phyloP scores from a whole-genome alignment of 2,797 vertebrate genomes.

The Spizella passerina region DNA sequence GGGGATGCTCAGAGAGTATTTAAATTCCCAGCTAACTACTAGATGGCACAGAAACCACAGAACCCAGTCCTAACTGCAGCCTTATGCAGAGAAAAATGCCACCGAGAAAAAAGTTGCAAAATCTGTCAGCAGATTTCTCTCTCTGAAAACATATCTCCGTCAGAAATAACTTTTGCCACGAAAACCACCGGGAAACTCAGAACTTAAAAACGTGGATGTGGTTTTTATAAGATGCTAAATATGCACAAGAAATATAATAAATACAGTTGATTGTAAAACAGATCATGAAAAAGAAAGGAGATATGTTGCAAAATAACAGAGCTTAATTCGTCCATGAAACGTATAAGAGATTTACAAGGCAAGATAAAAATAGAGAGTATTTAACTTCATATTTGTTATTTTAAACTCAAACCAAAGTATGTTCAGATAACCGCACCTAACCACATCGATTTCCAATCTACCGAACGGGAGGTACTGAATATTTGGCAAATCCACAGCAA shows the following conservation, averaged over 20 bases:
- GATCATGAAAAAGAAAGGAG: not conserved
- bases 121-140: not conserved
- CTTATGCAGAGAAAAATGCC: not conserved
- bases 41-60: not conserved
- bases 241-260: not conserved
- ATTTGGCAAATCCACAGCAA: not conserved
- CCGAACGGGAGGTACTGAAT: rapidly evolving
- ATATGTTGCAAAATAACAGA: not conserved
- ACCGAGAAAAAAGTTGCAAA: not conserved
- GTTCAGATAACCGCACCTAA: not conserved
- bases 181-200: not conserved
- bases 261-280: not conserved
- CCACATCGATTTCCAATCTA: not conserved
- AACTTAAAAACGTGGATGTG: not conserved
- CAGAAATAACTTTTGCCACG: not conserved
- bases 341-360: not conserved
- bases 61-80: not conserved
- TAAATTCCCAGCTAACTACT: not conserved
- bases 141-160: rapidly evolving
- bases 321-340: not conserved
- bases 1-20: not conserved
- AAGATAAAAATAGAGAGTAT: not conserved
- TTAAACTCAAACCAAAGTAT: not conserved
- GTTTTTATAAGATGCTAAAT: not conserved
- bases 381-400: not conserved